These are phyloP conservation scores for Drosophila ambigua DNA, from an alignment of 1,140 invertebrate species.

Conservation along the genomic window DNA sequence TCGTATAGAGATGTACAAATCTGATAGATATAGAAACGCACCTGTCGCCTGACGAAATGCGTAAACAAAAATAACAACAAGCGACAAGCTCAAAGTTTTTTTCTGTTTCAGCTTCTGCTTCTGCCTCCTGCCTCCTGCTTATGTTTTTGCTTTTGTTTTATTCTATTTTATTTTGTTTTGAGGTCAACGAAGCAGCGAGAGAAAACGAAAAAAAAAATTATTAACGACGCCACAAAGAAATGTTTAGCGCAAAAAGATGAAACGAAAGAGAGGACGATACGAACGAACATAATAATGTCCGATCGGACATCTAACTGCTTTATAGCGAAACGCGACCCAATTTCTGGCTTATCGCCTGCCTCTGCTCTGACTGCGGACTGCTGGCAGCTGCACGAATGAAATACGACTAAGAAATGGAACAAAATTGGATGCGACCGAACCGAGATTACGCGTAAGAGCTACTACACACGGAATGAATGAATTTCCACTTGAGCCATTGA, in stretches of 20 bases:
- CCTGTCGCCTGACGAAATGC: conserved; percentile 72
- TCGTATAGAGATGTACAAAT: conserved; percentile 19
- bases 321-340: conserved; percentile 75
- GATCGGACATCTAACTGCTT: conserved; percentile 60
- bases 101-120: neutral
- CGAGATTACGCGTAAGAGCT: no score
- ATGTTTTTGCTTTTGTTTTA: conserved; percentile 21
- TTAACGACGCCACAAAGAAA: conserved; percentile 76
- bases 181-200: conserved; percentile 59
- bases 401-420: conserved; percentile 14
- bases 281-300: conserved; percentile 31
- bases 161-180: conserved; percentile 54
- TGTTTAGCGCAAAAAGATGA: conserved; percentile 62
- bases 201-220: conserved; percentile 31
- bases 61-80: conserved; percentile 77
- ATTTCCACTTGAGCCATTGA: conserved; percentile 42
- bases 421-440: conserved; percentile 9
- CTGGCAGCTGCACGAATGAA: conserved; percentile 31
- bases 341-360: conserved; percentile 60
- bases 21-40: conserved; percentile 64
- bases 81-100: conserved; percentile 67
- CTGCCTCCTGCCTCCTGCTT: conserved; percentile 1
- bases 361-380: conserved; percentile 8
- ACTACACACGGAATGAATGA: conserved; percentile 58
- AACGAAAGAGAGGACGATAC: conserved; percentile 35